Conservation (phyloP, 1,140 invertebrate genomes). For the Drosophila santomea region DNA sequence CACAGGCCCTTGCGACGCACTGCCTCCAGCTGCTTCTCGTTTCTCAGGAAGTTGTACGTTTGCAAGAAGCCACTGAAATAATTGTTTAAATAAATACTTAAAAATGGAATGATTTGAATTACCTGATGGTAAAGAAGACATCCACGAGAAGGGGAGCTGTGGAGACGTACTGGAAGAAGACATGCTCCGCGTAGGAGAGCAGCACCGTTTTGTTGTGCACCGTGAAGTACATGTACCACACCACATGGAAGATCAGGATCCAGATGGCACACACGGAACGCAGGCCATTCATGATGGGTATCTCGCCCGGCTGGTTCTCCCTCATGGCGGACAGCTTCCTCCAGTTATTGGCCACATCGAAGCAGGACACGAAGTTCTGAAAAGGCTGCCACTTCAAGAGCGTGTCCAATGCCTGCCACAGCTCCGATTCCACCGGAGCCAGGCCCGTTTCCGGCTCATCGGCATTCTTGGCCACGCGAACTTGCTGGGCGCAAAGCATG, state of each 20-base stretch:
- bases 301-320: slow-evolving; percentile 48
- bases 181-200: slow-evolving; percentile 71
- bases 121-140: slow-evolving; percentile 84
- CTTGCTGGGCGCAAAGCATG: slow-evolving; percentile 66
- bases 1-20: slow-evolving; percentile 63
- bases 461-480: slow-evolving; percentile 51
- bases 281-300: slow-evolving; percentile 81
- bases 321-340: slow-evolving; percentile 46
- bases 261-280: slow-evolving; percentile 79
- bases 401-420: slow-evolving; percentile 53
- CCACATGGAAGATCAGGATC: slow-evolving; percentile 77
- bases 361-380: slow-evolving; percentile 72
- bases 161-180: slow-evolving; percentile 73
- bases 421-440: slow-evolving; percentile 68
- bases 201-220: slow-evolving; percentile 76
- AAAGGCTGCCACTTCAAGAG: slow-evolving; percentile 54
- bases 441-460: slow-evolving; percentile 30
- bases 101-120: neutral
- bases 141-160: slow-evolving; percentile 80
- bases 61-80: slow-evolving; percentile 74
- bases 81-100: neutral
- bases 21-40: slow-evolving; percentile 60
- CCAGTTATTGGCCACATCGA: slow-evolving; percentile 71
- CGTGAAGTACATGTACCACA: slow-evolving; percentile 84
- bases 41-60: slow-evolving; percentile 81